Conservation (phyloP, 2,797 vertebrate genomes). For the Craterocephalus amniculus region DNA sequence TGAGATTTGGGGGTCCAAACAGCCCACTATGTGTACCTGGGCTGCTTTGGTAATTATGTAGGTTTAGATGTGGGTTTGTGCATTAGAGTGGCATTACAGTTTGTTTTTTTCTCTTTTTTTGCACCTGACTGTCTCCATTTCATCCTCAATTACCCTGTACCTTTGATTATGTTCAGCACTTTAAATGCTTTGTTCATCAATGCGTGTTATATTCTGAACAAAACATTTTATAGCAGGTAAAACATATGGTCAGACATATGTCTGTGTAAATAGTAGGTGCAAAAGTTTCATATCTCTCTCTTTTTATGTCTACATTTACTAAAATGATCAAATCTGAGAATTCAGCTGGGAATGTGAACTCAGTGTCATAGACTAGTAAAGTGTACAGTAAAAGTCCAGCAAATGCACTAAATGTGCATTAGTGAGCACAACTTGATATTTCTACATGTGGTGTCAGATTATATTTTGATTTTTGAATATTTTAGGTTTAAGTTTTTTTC, state of each 20-base stretch:
- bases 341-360: neutral
- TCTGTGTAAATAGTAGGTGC: neutral
- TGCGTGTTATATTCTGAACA: neutral
- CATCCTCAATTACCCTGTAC: neutral
- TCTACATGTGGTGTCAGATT: neutral
- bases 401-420: neutral
- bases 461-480: slow-evolving; percentile 4
- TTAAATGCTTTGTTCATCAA: neutral
- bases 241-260: neutral
- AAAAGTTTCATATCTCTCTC: neutral
- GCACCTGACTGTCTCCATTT: neutral
- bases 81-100: neutral
- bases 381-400: too few species aligned
- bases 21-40: neutral
- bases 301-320: neutral
- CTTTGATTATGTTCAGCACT: slow-evolving; percentile 1
- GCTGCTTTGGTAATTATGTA: neutral
- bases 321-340: neutral
- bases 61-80: neutral
- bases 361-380: neutral
- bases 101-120: neutral
- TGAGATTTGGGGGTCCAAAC: neutral
- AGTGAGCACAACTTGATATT: neutral
- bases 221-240: neutral
- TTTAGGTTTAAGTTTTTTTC: slow-evolving; percentile 2